Evolutionary conservation across 2,113 vertebrate genomes (phyloP), one percentile per base, ranked within the genome.

Genomic region (Spheniscus mendiculus): DNA sequence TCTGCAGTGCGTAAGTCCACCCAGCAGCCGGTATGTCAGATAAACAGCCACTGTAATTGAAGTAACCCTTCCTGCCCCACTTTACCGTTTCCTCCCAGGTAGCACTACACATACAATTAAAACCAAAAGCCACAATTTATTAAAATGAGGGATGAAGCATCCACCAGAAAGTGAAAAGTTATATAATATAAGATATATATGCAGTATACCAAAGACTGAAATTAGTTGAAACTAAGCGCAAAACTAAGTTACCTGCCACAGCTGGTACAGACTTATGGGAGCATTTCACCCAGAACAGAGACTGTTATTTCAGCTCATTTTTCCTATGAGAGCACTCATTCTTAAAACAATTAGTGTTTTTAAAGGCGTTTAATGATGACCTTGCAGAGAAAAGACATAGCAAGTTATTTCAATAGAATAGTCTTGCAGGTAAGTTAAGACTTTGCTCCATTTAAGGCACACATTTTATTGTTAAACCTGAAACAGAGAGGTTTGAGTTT

Each of bases 371-470:
- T 71, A 93, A 63, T 45, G 6, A 89, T 27, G 56, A 69, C 22
- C 53, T 87, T 85, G 40, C 17, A 93, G 7, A 87, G 38, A 83
- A 86, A 95, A 94, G 29, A 29, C 45, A 66, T 1, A 47, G 11
- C 5, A 45, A 76, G 4, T 42, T 62, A 62, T 40, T 89, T 82
- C 38, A 82, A 27, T 27, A 65, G 62, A 71, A 63, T 0, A 89
- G 65, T 62, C 58, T 34, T 52, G 45, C 44, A 87, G 9, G 23
- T 82, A 87, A 85, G 52, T 79, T 49, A 85, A 66, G 53, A 85
- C 49, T 87, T 81, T 29, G 79, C 50, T 97, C 53, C 58, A 70
- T 40, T 87, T 80, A 96, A 97, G 96, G 95, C 96, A 97, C 91
- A 42, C 4, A n/a, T 87, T 94, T 96, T 91, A 78, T 95, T 89